Evolutionary conservation across 2,113 vertebrate species (phyloP), one percentile per base, ranked within the genome.

Genomic region (Copsychus sechellarum): DNA sequence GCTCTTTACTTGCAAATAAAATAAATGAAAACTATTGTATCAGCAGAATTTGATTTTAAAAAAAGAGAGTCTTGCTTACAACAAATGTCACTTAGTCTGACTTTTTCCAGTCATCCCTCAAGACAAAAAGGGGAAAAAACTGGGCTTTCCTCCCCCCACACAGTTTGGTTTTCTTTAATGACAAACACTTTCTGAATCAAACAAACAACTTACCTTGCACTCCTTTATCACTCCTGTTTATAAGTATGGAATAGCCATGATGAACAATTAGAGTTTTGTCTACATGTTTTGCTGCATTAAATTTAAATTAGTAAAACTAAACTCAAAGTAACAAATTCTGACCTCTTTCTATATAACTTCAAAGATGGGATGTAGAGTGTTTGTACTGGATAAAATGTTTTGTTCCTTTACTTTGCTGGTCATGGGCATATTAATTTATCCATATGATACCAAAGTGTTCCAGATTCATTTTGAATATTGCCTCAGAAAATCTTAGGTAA

Each of bases 91-190:
- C 8, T 48, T 60, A 17, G 17, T 31, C 26, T 74, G 34, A 61
- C 33, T 76, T 76, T 29, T 94, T 40, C 36, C n/a, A 78, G 48
- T 24, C n/a, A 78, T 45, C 14, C 7, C 29, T 66, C 60, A 45
- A 72, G 22, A 56, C 13, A 83, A 86, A 83, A 88, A 66, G 9
- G 8, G 4, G 19, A 15, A 43, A 31, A 42, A 38, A 13, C 4
- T 8, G 2, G 20, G 8, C 8, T 60, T 57, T 45, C 9, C 36
- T 40, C 7, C 9, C 9, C 3, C 1, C 2, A 9, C 0, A 0
- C 10, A 6, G 54, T 51, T 22, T 22, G 31, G 1, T 1, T 14
- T 69, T 51, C 65, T 54, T 22, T 5, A 74, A 53, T 58, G 5
- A 62, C 31, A 90, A 82, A 77, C 11, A 40, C 17, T 70, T 74